A percentile compares a stretch with the other conserved stretches of the same genome.
These are phyloP conservation scores for Caenorhabditis sp. DNA, from an alignment of 2,888 invertebrate species.

Conservation along the genomic window DNA sequence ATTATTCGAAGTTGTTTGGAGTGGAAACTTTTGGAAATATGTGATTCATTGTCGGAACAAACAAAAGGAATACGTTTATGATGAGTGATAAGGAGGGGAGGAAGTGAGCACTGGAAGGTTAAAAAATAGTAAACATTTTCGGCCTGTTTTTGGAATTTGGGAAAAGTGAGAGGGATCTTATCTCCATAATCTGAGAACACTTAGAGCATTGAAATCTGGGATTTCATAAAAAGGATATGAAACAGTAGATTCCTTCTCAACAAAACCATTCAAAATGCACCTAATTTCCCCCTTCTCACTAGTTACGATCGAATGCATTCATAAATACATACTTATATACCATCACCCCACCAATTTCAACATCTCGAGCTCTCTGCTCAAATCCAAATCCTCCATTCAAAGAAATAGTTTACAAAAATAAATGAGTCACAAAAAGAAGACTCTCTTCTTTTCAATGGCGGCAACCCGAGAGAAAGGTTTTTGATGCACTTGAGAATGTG, in stretches of 20 bases:
- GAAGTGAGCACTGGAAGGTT: conserved; percentile 7
- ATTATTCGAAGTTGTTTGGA: conserved; percentile 6
- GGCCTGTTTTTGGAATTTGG: too few species aligned
- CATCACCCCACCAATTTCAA: background rate
- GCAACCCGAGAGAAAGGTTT: conserved; percentile 33
- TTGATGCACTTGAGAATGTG: conserved; percentile 57
- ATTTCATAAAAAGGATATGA: background rate
- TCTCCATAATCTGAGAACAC: too few species aligned
- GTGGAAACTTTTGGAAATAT: background rate
- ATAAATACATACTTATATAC: background rate
- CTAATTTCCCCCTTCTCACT: background rate
- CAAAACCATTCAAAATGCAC: background rate
- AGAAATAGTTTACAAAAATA: background rate
- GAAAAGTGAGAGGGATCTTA: too few species aligned
- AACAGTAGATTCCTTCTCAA: background rate
- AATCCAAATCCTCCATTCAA: background rate
- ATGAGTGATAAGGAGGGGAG: conserved; percentile 5
- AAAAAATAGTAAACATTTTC: too few species aligned
- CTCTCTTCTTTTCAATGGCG: conserved; percentile 1
- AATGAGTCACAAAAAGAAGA: conserved; percentile 41
- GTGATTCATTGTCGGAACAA: conserved; percentile 35
- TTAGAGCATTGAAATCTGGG: background rate
- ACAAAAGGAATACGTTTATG: conserved; percentile 6
- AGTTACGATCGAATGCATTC: background rate
- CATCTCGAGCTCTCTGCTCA: background rate